Conservation (phyloP, 2,888 invertebrate genomes). For the Endotricha flammealis region DNA sequence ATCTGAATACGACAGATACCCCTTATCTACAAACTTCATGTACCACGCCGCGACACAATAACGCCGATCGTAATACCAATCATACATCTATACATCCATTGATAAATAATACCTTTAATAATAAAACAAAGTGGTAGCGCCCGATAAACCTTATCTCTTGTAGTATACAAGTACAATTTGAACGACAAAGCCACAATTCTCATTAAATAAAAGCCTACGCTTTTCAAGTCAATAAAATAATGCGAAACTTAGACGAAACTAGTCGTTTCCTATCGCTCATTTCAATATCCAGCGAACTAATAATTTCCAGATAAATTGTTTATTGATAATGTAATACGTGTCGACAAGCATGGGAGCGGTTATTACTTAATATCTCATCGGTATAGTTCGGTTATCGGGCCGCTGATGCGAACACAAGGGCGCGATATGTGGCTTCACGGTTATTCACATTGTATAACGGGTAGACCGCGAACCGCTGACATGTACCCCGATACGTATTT, state of each 20-base stretch:
- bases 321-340: conserved; percentile 54
- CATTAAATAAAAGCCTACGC: neutral
- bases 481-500: conserved; percentile 59
- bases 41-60: conserved; percentile 28
- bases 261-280: neutral
- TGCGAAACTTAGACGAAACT: neutral
- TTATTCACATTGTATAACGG: conserved; percentile 40
- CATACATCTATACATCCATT: conserved; percentile 27
- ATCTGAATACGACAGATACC: conserved; percentile 55
- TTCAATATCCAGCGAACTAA: conserved; percentile 11
- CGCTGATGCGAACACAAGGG: conserved; percentile 63
- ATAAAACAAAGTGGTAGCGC: conserved; percentile 6
- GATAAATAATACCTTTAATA: conserved; percentile 26
- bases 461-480: conserved; percentile 31
- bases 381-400: conserved; percentile 63
- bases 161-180: neutral
- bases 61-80: conserved; percentile 36
- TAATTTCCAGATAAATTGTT: conserved; percentile 41
- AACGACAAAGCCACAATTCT: neutral
- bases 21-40: conserved; percentile 43
- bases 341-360: conserved; percentile 62
- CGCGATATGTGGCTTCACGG: conserved; percentile 56
- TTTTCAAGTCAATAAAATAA: neutral
- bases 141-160: conserved; percentile 6
- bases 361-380: conserved; percentile 67